Evolutionary conservation across 1,140 invertebrate genomes (phyloP), one percentile per base, ranked within the genome.

Genomic region (Platyscapa corneri): DNA sequence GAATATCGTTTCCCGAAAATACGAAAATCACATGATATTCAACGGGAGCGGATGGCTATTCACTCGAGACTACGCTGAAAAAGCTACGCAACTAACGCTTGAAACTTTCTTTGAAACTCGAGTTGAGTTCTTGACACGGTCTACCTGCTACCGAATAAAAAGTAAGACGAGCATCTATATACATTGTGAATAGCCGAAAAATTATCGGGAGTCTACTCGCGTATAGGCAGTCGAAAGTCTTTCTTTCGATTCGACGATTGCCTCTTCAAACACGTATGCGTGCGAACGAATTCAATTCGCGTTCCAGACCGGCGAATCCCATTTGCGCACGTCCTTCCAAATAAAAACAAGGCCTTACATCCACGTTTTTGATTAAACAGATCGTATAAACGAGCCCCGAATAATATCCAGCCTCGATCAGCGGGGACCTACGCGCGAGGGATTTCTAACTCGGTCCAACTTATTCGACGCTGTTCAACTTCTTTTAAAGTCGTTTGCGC

Each of bases 1-100:
- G 70, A 74, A 74, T 74, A 74, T 74, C 37, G 64, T 67, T 67
- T 67, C 27, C 39, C 37, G 23, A 74, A 42, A 42, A 74, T 42
- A 14, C 70, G 70, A n/a, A n/a, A n/a, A 42, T 39, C 37, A 37
- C 27, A n/a, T 37, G 70, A 37, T 20, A 39, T 72, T 23, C 37
- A 16, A 72, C n/a, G n/a, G n/a, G n/a, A n/a, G n/a, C n/a, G n/a
- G n/a, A n/a, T n/a, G 37, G 34, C 18, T 39, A 72, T 39, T 72
- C 32, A 39, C 70, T 39, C 20, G 70, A 39, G 37, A 6, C 2
- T n/a, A 16, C 34, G 1, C 0, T 27, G 37, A 42, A 27, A 39
- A 42, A 27, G 37, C 37, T 42, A 18, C 70, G 23, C 37, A 42
- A n/a, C 37, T 37, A 5, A 7, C 12, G 70, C 23, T 42, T 0